Percentiles rank a stretch among this genome's conserved stretches.
phyloP scores from a whole-genome alignment of 2,888 invertebrate genomes.

The Coleophora deauratella region DNA sequence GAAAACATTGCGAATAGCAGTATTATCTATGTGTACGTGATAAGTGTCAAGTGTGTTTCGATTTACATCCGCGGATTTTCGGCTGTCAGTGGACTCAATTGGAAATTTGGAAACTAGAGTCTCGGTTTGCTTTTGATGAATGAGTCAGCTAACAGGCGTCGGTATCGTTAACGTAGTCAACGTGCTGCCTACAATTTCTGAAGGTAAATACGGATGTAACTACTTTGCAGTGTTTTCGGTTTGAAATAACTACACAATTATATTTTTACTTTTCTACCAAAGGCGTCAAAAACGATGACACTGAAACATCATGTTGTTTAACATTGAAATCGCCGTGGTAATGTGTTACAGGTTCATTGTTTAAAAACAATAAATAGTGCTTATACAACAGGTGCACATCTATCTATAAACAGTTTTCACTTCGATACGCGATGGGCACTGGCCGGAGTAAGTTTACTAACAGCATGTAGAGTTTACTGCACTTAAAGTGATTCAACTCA shows the following conservation, averaged over 20 bases:
- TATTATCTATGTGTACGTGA: constrained; percentile 62
- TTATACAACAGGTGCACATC: not conserved
- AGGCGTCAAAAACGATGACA: no score
- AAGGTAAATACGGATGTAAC: constrained; percentile 44
- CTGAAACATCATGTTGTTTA: no score
- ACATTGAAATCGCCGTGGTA: no score
- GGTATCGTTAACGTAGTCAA: constrained; percentile 69
- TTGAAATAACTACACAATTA: no score
- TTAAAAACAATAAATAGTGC: constrained; percentile 13
- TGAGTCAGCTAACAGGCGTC: constrained; percentile 71
- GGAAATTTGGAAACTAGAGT: constrained; percentile 38
- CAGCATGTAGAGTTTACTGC: constrained; percentile 12
- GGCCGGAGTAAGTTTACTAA: no score
- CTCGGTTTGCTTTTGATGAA: constrained; percentile 57
- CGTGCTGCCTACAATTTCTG: constrained; percentile 69
- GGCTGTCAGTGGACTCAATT: constrained; percentile 30
- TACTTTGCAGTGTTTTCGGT: no score
- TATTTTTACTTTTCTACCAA: no score
- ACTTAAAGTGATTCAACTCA: constrained; percentile 34
- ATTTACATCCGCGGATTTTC: constrained; percentile 26
- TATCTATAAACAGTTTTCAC: constrained; percentile 8
- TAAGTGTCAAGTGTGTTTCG: constrained; percentile 50
- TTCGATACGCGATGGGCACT: constrained; percentile 1
- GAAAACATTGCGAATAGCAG: constrained; percentile 33
- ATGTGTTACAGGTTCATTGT: constrained; percentile 9